phyloP scores from a whole-genome alignment of 2,888 invertebrate species.

The Amphipyra tragopoginis region DNA sequence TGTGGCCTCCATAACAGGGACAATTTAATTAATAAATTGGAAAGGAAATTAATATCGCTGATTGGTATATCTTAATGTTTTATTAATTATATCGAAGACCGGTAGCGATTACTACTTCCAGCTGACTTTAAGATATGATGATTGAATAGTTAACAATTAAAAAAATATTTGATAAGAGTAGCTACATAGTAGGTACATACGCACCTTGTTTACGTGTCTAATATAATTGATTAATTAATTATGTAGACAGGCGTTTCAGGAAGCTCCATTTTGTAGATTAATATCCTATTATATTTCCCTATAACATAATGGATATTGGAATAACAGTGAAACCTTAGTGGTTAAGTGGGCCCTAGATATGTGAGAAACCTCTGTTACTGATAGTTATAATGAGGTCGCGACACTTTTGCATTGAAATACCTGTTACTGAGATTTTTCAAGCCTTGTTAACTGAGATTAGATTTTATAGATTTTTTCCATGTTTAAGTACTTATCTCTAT shows the following conservation, averaged over 20 bases:
- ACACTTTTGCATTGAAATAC: too few relatives aligned
- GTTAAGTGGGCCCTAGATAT: too few relatives aligned
- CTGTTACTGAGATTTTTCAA: too few relatives aligned
- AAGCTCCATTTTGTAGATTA: not conserved
- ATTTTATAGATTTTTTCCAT: too few relatives aligned
- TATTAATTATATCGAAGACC: slow-evolving; percentile 12
- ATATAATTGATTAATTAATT: not conserved
- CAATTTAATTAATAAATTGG: not conserved
- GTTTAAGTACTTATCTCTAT: too few relatives aligned
- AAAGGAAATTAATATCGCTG: not conserved
- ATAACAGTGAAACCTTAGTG: too few relatives aligned
- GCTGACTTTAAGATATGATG: not conserved
- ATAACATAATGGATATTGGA: too few relatives aligned
- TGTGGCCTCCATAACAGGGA: not conserved
- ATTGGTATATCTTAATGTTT: slow-evolving; percentile 3
- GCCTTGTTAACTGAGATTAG: too few relatives aligned
- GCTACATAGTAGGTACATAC: too few relatives aligned
- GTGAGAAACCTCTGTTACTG: too few relatives aligned
- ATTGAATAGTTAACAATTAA: slow-evolving; percentile 1
- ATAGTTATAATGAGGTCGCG: too few relatives aligned
- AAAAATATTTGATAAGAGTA: not conserved
- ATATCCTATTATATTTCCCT: not conserved
- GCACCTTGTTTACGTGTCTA: not conserved
- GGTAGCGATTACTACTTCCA: slow-evolving; percentile 4
- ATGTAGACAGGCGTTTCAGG: not conserved